Base-by-base conservation (phyloP, 1,140 invertebrate genomes). In the Harlomillsia oculata region DNA sequence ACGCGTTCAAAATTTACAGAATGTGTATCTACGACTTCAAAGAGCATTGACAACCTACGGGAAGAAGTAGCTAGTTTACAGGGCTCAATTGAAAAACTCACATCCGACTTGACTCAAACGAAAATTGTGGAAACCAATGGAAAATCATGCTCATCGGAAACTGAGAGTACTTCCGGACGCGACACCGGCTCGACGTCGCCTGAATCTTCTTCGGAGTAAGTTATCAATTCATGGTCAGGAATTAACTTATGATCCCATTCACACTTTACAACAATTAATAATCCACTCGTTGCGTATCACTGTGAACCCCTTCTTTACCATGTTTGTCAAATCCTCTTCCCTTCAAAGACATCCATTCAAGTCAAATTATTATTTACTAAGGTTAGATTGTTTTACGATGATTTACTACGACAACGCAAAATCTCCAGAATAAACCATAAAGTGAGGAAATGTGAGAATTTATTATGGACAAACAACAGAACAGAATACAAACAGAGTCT, bases 51-150 rank as follows among this genome's bases (percentile, higher is more conserved):
- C 52, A 48, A 57, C 11, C 28, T 60, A 16, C 25, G 56, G 2
- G 39, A 63, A 34, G 56, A 63, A 51, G 56, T 59, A 1, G 56
- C 51, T 18, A 49, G 48, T 26, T 34, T 59, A 21, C 60, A 59
- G 41, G 60, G 52, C 5, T 59, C 60, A 1, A 62, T 62, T 48
- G 56, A 63, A 39, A 63, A 51, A 37, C 25, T 63, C 28, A 63
- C 60, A 4, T 46, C 52, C 2, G 25, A 6, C 5, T 23, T 51
- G 9, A 51, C 36, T 29, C 20, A 54, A 23, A 14, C 14, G 18
- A 21, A 18, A 5, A 34, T 6, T 9, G 20, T 5, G 5, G 9
- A 14, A 23, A 32, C 34, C 5, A 30, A 41, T 20, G 4, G 11
- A 16, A 18, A 11, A 44, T 18, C 4, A 26, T 21, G 25, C 4